Evolutionary conservation across 2,797 vertebrate genomes (phyloP).

Genomic region (Chloroceryle amazona): DNA sequence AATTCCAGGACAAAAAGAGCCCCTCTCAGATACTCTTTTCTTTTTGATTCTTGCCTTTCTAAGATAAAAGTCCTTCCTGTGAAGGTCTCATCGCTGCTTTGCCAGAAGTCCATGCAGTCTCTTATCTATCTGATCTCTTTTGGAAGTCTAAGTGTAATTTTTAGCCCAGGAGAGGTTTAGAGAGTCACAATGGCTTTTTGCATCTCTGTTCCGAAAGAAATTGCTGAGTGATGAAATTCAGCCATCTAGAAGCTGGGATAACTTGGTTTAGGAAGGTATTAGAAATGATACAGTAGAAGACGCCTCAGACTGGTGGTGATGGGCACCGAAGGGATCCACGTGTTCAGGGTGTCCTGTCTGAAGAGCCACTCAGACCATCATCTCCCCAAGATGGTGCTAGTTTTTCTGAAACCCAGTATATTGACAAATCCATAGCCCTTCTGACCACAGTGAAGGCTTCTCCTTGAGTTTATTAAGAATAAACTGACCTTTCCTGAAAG

Average conservation of each 20-base stretch:
- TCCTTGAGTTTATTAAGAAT: background rate
- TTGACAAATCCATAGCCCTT: background rate
- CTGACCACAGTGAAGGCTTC: background rate
- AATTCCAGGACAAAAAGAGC: conserved; percentile 4
- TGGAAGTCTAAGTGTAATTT: background rate
- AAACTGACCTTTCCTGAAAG: background rate
- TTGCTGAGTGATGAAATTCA: background rate
- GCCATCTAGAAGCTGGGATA: rapidly evolving
- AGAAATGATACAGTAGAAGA: background rate
- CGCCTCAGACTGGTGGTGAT: background rate
- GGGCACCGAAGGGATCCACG: background rate
- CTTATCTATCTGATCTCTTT: background rate
- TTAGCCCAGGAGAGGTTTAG: background rate
- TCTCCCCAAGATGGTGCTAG: background rate
- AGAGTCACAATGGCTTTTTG: background rate
- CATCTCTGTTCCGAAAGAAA: background rate
- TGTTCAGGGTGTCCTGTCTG: background rate
- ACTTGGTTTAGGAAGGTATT: background rate
- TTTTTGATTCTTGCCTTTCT: background rate
- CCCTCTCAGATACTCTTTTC: background rate
- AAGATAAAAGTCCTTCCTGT: background rate
- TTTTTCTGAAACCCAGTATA: background rate
- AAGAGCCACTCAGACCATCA: background rate
- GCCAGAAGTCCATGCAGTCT: background rate
- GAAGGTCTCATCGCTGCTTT: background rate